Percentiles rank a stretch among this genome's conserved stretches.
phyloP scores from a whole-genome alignment of 2,888 invertebrate genomes.

The Cryptus viduatorius region DNA sequence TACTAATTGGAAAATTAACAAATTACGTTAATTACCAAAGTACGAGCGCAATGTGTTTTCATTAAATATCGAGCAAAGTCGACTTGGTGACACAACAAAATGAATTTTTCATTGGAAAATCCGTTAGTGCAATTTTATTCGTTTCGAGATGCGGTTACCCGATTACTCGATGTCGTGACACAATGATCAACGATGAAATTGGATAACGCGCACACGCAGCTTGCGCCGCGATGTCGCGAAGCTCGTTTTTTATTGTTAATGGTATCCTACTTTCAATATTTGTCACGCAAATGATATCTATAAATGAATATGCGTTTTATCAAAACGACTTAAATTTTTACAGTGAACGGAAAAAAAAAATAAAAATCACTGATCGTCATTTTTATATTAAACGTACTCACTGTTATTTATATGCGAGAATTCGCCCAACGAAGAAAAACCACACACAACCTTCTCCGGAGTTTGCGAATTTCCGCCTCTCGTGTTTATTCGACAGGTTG shows the following conservation, averaged over 20 bases:
- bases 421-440: slow-evolving; percentile 22
- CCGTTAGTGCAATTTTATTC: neutral
- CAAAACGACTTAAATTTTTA: neutral
- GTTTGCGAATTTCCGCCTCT: neutral
- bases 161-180: slow-evolving; percentile 48
- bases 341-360: neutral
- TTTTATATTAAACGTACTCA: slow-evolving; percentile 32
- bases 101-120: slow-evolving; percentile 20
- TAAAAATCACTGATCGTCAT: slow-evolving; percentile 14
- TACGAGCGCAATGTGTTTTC: neutral
- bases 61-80: too few relatives aligned
- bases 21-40: neutral
- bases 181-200: slow-evolving; percentile 52
- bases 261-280: slow-evolving; percentile 22
- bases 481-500: slow-evolving; percentile 28
- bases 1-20: neutral
- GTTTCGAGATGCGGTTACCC: slow-evolving; percentile 21
- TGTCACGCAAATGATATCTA: slow-evolving; percentile 22
- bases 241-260: neutral
- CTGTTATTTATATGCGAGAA: neutral
- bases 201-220: slow-evolving; percentile 33
- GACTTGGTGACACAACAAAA: neutral
- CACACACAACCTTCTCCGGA: slow-evolving; percentile 30
- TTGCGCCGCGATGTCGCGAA: slow-evolving; percentile 34
- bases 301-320: too few relatives aligned